Evolutionary conservation across 2,113 vertebrate genomes (phyloP), one percentile per base, ranked within the genome.

Genomic region (Hucho hucho): DNA sequence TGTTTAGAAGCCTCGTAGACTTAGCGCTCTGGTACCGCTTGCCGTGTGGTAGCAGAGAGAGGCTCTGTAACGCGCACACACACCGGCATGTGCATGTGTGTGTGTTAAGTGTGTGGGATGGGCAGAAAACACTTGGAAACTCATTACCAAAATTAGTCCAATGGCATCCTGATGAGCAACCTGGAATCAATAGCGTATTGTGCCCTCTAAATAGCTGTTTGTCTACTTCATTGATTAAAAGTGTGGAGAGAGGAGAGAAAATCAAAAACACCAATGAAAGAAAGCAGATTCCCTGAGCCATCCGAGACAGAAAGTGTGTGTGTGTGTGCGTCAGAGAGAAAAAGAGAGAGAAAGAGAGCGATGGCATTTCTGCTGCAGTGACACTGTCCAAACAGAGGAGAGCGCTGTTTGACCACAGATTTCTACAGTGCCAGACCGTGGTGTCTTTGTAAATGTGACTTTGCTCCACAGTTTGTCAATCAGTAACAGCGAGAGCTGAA

Each of bases 391-490:
- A 4, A 81, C 95, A 95, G 91, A 76, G 94, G 96, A 92, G 94
- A 94, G 94, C 79, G 87, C 82, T 94, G 81, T 92, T 92, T 82
- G 77, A 90, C 90, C 92, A 91, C 85, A 81, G 70, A 89, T 74
- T 24, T 37, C 9, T 24, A 49, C 13, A 3, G 14, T 16, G n/a
- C 4, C 29, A 1, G 7, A 1, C 22, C 16, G 43, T 64, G n/a
- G n/a, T 24, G 69, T 74, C 83, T 87, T 81, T 81, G 84, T 84
- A 86, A 83, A 87, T 88, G 88, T 93, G 87, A 90, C 89, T 89
- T 89, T 88, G 84, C 80, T 78, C 77, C 79, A 77, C 86, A 76
- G 86, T 89, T 86, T 86, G 86, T 89, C 89, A 86, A 83, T 89
- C 83, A 85, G 74, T 72, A 80, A 75, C 80, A 85, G 79, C 73